Conservation (phyloP, 2,797 vertebrate species). For the Platyrinchus mystaceus region DNA sequence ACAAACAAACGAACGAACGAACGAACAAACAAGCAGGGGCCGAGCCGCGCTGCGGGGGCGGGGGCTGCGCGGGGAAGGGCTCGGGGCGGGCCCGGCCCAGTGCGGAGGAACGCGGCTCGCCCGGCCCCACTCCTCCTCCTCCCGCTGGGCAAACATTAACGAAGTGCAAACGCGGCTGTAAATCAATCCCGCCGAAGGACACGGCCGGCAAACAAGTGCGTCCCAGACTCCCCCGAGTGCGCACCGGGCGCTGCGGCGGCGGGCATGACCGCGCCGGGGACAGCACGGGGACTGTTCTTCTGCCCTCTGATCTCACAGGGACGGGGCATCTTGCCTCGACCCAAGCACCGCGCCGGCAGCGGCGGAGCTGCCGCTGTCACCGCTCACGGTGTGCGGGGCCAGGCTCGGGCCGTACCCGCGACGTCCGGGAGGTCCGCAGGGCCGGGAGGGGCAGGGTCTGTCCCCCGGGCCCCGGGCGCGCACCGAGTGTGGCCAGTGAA, state of each 20-base stretch:
- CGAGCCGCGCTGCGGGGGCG: neutral
- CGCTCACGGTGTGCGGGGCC: neutral
- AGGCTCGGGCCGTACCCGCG: neutral
- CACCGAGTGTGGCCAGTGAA: neutral
- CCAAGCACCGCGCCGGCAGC: neutral
- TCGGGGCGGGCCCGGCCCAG: neutral
- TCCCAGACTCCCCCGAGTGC: neutral
- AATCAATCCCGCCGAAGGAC: slow-evolving; percentile 88
- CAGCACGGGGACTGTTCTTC: neutral
- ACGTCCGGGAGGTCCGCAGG: neutral
- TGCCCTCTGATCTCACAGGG: neutral
- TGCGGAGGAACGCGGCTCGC: neutral
- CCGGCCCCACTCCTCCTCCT: slow-evolving; percentile 21
- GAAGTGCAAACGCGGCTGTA: slow-evolving; percentile 82
- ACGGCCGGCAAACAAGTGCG: slow-evolving; percentile 72
- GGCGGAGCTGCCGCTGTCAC: neutral
- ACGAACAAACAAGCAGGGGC: neutral
- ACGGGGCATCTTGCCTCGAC: neutral
- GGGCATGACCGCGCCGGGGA: neutral
- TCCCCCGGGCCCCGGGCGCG: neutral
- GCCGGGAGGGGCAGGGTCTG: neutral
- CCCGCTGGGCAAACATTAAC: slow-evolving; percentile 88
- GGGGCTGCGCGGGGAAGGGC: neutral
- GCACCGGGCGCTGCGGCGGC: neutral
- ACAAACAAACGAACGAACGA: neutral